A percentile compares a stretch with the other conserved stretches of the same genome.
Evolutionary conservation across 2,113 vertebrate species (phyloP).

Genomic region (Callopanchax toddi): DNA sequence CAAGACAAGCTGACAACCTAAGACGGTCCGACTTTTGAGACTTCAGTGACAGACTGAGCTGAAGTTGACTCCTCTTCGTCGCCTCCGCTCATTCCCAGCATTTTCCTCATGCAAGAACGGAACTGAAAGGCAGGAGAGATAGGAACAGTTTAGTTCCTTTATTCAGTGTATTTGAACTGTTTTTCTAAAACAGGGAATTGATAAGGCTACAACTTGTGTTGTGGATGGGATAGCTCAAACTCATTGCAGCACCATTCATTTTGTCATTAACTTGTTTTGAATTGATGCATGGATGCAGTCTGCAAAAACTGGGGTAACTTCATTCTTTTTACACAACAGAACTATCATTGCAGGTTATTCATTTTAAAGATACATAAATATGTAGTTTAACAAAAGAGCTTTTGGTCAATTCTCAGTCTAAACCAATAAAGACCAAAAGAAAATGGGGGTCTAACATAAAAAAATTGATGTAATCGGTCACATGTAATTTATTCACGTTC

Average conservation of each 20-base stretch:
- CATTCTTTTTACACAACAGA: neutral
- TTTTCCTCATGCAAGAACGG: slow-evolving; percentile 62
- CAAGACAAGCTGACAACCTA: slow-evolving; percentile 18
- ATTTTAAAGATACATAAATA: neutral
- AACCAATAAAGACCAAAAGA: neutral
- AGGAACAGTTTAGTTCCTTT: neutral
- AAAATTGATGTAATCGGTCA: too few relatives aligned
- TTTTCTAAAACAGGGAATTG: too few relatives aligned
- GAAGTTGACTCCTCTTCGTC: slow-evolving; percentile 75
- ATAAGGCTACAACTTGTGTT: neutral
- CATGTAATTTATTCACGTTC: too few relatives aligned
- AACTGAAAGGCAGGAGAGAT: slow-evolving; percentile 54
- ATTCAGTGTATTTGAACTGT: neutral
- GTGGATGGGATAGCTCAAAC: neutral
- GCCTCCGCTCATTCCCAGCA: slow-evolving; percentile 72
- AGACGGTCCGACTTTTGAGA: slow-evolving; percentile 76
- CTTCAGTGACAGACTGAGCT: slow-evolving; percentile 75
- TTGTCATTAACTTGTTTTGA: too few relatives aligned
- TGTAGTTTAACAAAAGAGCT: neutral
- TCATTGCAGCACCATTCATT: too few relatives aligned
- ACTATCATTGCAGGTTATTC: neutral
- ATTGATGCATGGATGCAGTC: neutral
- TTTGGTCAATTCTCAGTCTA: neutral
- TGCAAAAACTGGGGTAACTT: too few relatives aligned
- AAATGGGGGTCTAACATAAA: too few relatives aligned